Conservation (phyloP, 2,888 invertebrate species). For the Lepidochrysops patricia region DNA sequence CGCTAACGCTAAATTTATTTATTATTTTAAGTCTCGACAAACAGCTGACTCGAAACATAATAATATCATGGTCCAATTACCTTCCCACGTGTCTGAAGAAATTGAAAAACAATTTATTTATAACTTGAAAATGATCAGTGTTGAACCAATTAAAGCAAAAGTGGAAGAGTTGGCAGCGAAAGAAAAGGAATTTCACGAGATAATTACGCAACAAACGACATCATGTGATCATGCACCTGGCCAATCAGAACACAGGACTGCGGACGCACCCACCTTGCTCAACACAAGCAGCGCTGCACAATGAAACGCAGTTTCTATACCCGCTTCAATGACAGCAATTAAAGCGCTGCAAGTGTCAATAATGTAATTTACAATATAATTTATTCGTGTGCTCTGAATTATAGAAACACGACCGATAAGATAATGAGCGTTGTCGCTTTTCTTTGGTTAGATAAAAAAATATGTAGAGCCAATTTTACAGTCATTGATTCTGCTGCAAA, state of each 20-base stretch:
- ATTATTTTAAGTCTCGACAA: not conserved
- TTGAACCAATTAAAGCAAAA: not conserved
- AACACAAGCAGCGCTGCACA: constrained; percentile 13
- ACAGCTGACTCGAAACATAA: not conserved
- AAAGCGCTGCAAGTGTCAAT: constrained; percentile 8
- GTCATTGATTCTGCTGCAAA: not conserved
- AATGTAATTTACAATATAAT: not conserved
- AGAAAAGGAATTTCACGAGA: constrained; percentile 13
- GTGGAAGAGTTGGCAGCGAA: not conserved
- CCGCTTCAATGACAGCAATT: not conserved
- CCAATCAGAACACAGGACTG: constrained; percentile 20
- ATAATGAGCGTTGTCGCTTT: constrained; percentile 20
- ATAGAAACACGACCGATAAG: constrained; percentile 2
- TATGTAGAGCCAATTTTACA: not conserved
- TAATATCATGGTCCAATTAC: not conserved
- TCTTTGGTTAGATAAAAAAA: not conserved
- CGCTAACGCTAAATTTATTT: too few species aligned
- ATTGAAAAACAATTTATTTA: not conserved
- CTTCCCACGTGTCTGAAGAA: not conserved
- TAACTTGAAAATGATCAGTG: not conserved
- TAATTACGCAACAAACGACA: constrained; percentile 17
- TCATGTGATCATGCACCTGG: constrained; percentile 19
- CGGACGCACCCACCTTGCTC: constrained; percentile 21
- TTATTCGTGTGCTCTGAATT: constrained; percentile 6
- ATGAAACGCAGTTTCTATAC: not conserved